These are phyloP conservation scores for Calliscelio sp. DNA, from an alignment of 2,888 invertebrate genomes.

Conservation along the genomic window DNA sequence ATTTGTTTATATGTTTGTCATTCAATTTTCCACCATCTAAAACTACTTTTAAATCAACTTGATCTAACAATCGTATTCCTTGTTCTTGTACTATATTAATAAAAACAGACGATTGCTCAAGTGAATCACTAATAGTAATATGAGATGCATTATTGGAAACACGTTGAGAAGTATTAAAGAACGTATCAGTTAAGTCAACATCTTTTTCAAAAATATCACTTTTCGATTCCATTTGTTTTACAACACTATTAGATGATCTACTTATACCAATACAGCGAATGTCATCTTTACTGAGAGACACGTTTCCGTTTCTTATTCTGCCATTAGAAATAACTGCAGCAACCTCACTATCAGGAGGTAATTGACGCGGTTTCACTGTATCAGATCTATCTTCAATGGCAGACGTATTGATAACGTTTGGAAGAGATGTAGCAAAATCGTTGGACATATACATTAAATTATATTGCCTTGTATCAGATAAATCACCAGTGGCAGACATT, in stretches of 20 bases:
- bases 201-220: neutral
- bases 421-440: too few species aligned
- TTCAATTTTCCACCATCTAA: neutral
- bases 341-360: neutral
- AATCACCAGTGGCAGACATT: neutral
- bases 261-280: neutral
- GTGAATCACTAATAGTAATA: neutral
- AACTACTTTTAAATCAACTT: neutral
- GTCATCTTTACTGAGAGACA: neutral
- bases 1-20: constrained; percentile 4
- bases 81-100: too few species aligned
- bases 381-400: neutral
- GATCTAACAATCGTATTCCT: neutral
- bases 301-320: too few species aligned
- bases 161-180: too few species aligned
- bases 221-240: too few species aligned
- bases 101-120: neutral
- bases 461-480: neutral
- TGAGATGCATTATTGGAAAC: too few species aligned
- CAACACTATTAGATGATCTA: neutral
- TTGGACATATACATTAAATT: too few species aligned
- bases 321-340: neutral
- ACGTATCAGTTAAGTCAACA: neutral
- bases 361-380: neutral
- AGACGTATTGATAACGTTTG: too few species aligned